These are phyloP conservation scores for Xyrichtys novacula DNA, from an alignment of 2,797 vertebrate genomes.

Conservation along the genomic window DNA sequence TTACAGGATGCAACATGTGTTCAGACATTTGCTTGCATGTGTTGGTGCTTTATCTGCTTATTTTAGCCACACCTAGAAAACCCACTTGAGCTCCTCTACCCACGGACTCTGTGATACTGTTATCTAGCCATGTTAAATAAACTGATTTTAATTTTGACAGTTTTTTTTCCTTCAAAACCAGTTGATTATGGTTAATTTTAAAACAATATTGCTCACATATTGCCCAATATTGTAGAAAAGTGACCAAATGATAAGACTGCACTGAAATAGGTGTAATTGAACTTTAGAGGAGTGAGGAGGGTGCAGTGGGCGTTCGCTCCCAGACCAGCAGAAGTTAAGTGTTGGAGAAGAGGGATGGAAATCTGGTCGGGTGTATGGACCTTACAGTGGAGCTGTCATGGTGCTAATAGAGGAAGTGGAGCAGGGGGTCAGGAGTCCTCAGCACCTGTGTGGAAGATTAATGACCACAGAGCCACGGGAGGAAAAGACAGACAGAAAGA, in stretches of 20 bases:
- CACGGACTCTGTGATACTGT: too few species aligned
- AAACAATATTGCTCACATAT: too few species aligned
- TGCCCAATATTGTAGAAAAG: too few species aligned
- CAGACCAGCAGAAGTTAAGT: conserved; percentile 39
- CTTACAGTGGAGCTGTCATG: conserved; percentile 78
- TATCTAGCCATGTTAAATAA: too few species aligned
- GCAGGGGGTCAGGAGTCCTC: conserved; percentile 81
- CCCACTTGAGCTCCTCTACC: too few species aligned
- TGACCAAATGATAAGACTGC: conserved; percentile 36
- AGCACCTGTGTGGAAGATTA: conserved; percentile 82
- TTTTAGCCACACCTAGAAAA: too few species aligned
- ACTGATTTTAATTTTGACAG: too few species aligned
- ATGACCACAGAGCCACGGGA: conserved; percentile 74
- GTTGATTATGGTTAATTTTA: too few species aligned
- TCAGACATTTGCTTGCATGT: conserved; percentile 58
- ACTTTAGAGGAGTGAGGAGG: conserved; percentile 49
- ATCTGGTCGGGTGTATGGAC: conserved; percentile 69
- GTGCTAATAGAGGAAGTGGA: conserved; percentile 80
- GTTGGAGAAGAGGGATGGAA: conserved; percentile 73
- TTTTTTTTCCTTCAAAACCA: too few species aligned
- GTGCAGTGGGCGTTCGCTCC: conserved; percentile 42
- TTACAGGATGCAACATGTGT: conserved; percentile 75
- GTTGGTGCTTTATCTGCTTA: conserved; percentile 52
- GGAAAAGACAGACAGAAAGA: conserved; percentile 65
- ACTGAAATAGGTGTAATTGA: conserved; percentile 48